Evolutionary conservation across 2,888 invertebrate genomes (phyloP), one percentile per base, ranked within the genome.

Genomic region (Protophormia terraenovae): DNA sequence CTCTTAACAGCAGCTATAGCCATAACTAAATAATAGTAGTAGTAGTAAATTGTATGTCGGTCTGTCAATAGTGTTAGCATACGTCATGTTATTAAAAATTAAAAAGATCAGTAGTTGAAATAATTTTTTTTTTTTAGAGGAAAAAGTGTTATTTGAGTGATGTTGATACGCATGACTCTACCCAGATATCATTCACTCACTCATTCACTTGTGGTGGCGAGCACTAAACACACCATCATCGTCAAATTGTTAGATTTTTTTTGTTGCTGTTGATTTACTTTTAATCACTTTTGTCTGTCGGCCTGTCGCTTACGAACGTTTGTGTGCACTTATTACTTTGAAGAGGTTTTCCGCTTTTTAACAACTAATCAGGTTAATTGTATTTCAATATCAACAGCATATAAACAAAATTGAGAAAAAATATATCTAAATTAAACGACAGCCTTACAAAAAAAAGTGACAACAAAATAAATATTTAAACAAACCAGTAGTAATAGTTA

Each of bases 301-400:
- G 58, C 12, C 27, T 80, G 45, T 76, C 41, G 32, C 55, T 73
- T 53, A 67, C 45, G 16, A 45, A 47, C 47, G 41, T 58, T 69
- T 67, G 10, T 58, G 45, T 78, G 66, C 78, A 77, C 55, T 72
- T 73, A 76, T 76, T 71, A 55, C 64, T 82, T 82, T 82, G 71
- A 76, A 71, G 84, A 85, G 77, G 69, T 75, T 85, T 85, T 85
- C 85, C 82, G 82, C 85, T 85, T 83, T 83, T 73, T 81, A 81
- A 55, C 82, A 78, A 78, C 85, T 83, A 86, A 87, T 86, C 88
- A 86, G 86, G 83, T 87, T 87, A 87, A 87, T 87, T 88, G 84
- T 86, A 76, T 86, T 86, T 85, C 85, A 83, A 84, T 87, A 87
- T 75, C 84, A 86, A 69, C 62, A 66, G 62, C 81, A 53, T 47